Percentiles rank a stretch among this genome's conserved stretches.
Conservation (phyloP, 2,888 invertebrate species). For the Ethmia dodecea region DNA sequence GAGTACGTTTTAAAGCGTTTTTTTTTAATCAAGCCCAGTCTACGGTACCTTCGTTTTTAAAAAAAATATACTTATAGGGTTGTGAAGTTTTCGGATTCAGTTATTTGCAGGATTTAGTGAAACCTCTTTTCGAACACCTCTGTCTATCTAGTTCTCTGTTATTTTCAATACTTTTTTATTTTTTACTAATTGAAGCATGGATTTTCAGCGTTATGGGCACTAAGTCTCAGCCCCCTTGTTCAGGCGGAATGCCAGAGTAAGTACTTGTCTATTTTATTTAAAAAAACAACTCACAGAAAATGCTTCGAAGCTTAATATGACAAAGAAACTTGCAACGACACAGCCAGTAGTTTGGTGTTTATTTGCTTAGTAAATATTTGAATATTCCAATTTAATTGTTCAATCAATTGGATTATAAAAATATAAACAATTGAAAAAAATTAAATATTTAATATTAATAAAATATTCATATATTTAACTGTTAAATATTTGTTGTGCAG, state of each 20-base stretch:
- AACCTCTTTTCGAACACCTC: conserved; percentile 36
- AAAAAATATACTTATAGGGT: conserved; percentile 12
- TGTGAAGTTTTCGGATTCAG: conserved; percentile 33
- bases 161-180: conserved; percentile 29
- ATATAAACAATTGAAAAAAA: background rate
- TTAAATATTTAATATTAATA: conserved; percentile 12
- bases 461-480: conserved; percentile 23
- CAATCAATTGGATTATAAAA: background rate
- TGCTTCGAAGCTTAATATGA: conserved; percentile 38
- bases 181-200: conserved; percentile 73
- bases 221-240: conserved; percentile 70
- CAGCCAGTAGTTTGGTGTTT: conserved; percentile 3
- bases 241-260: conserved; percentile 77
- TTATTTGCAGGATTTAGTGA: conserved; percentile 64
- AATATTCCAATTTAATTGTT: conserved; percentile 19
- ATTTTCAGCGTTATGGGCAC: conserved; percentile 76
- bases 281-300: conserved; percentile 19
- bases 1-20: conserved; percentile 8
- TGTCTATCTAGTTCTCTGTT: conserved; percentile 36
- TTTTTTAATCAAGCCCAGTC: conserved; percentile 39
- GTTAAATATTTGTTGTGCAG: background rate
- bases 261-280: conserved; percentile 37
- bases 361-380: conserved; percentile 23
- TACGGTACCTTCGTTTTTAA: conserved; percentile 28
- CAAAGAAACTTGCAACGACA: conserved; percentile 19